Evolutionary conservation across 2,888 invertebrate genomes (phyloP), one percentile per base, ranked within the genome.

Genomic region (Trissoscelio sp.): DNA sequence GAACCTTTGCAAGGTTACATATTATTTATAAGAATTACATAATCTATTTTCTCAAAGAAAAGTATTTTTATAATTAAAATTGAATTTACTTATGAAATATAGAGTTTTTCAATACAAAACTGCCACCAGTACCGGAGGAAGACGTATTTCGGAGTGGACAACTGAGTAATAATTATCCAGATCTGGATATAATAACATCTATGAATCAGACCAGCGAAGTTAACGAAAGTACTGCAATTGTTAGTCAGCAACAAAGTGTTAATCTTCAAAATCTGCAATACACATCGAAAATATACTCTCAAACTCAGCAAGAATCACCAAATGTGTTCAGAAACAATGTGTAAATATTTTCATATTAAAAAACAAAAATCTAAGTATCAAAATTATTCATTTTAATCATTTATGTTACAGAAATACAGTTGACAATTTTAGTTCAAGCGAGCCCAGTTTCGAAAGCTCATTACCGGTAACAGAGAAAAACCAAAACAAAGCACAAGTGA

Each of bases 1-100:
- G 96, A 97, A 92, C 97, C 96, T 5, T 93, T 96, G 83, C 96
- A 96, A 92, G 96, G 96, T 96, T 92, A 20, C 7, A n/a, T 22
- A 6, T 64, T 20, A 34, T 16, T 22, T 18, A 22, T n/a, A n/a
- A n/a, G n/a, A n/a, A n/a, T 12, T 24, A n/a, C 11, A 14, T 31
- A 55, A 42, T 28, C 3, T 20, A 58, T 42, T 44, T 28, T 37
- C 9, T 14, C 11, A 44, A 39, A 31, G 11, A 51, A 51, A 51
- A n/a, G n/a, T n/a, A n/a, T n/a, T n/a, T n/a, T n/a, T n/a, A n/a
- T n/a, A 37, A 37, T 37, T 37, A n/a, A 37, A 1, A n/a, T n/a
- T n/a, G 4, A 1, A 37, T 7, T 42, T 42, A 42, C 4, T 16
- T 42, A 42, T 42, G 14, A n/a, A 20, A 62, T 86, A 93, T 86